Conservation (phyloP, 1,140 invertebrate genomes). For the Drosophila ohnishii region DNA sequence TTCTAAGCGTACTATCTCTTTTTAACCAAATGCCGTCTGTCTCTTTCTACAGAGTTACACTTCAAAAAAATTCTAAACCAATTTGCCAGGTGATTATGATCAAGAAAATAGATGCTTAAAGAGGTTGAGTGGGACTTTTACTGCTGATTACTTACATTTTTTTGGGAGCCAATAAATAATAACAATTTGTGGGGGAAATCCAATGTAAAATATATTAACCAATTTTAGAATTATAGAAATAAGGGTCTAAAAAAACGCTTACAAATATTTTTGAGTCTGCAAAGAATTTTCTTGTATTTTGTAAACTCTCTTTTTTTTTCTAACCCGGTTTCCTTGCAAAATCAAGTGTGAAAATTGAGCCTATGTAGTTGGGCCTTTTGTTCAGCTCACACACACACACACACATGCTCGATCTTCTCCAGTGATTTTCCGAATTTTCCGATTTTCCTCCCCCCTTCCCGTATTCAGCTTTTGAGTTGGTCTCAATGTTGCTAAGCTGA, state of each 20-base stretch:
- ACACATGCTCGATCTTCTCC: not conserved
- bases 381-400: constrained; percentile 9
- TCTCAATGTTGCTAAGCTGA: constrained; percentile 36
- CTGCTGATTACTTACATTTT: too few species aligned
- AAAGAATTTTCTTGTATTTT: not conserved
- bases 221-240: not conserved
- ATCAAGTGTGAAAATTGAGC: constrained; percentile 73
- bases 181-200: not conserved
- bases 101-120: not conserved
- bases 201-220: not conserved
- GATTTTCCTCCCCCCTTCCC: not conserved
- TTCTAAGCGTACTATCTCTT: not conserved
- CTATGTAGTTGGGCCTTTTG: constrained; percentile 55
- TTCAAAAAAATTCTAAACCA: not conserved
- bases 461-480: not conserved
- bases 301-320: not conserved
- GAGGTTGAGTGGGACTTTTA: not conserved
- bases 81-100: not conserved
- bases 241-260: not conserved
- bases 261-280: not conserved
- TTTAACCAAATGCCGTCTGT: not conserved
- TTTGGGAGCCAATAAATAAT: too few species aligned
- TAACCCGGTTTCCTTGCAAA: constrained; percentile 24
- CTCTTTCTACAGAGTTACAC: not conserved
- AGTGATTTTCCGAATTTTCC: constrained; percentile 2